These are phyloP conservation scores for Platyura marginata DNA, from an alignment of 1,140 invertebrate species.

Conservation along the genomic window DNA sequence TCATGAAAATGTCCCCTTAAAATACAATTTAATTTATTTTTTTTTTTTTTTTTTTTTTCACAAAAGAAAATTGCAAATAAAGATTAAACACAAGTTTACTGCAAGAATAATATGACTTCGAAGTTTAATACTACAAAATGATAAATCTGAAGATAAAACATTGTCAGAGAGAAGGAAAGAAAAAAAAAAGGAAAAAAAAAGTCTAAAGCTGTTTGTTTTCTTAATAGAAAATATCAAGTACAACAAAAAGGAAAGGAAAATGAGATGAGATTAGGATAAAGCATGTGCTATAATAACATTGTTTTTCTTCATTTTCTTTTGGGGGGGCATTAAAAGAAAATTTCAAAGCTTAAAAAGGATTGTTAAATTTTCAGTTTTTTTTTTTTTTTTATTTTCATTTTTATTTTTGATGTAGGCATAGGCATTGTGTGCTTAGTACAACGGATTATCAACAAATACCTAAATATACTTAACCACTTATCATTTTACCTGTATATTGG, in stretches of 20 bases:
- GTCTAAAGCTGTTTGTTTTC: background rate
- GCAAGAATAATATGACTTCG: background rate
- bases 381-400: too few species aligned
- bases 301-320: background rate
- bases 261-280: background rate
- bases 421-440: too few species aligned
- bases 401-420: too few species aligned
- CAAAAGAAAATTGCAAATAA: background rate
- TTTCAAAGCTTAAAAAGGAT: background rate
- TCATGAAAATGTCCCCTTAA: too few species aligned
- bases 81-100: background rate
- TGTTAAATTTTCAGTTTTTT: background rate
- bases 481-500: slow-evolving; percentile 77
- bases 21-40: too few species aligned
- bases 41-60: too few species aligned
- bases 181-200: background rate
- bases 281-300: background rate
- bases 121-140: background rate
- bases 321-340: background rate
- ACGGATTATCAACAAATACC: too few species aligned
- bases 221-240: background rate
- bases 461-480: too few species aligned
- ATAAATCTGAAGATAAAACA: background rate
- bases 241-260: background rate
- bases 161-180: background rate